These are phyloP conservation scores for Eueides isabella DNA, from an alignment of 1,140 invertebrate genomes.

Conservation along the genomic window DNA sequence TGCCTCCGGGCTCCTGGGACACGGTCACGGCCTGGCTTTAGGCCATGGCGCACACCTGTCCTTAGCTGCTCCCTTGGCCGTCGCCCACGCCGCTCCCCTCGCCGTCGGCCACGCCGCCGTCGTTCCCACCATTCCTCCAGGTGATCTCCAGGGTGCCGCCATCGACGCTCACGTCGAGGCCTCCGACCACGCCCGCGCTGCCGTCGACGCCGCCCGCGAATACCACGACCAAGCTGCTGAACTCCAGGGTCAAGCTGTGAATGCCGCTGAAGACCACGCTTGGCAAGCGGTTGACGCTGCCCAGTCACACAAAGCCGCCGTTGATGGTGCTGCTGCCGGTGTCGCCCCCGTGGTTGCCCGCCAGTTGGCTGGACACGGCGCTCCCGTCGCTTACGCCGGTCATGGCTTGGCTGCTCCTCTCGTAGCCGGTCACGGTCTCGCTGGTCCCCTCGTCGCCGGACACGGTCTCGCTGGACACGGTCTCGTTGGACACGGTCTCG, in stretches of 20 bases:
- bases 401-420: constrained; percentile 45
- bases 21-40: constrained; percentile 36
- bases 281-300: constrained; percentile 82
- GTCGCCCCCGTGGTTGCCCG: constrained; percentile 80
- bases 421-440: constrained; percentile 35
- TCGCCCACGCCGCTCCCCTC: constrained; percentile 61
- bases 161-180: constrained; percentile 76
- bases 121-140: constrained; percentile 70
- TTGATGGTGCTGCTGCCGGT: constrained; percentile 83
- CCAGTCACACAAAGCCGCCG: constrained; percentile 80
- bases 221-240: constrained; percentile 84
- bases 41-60: constrained; percentile 53
- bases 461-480: constrained; percentile 41
- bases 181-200: constrained; percentile 70
- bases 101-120: constrained; percentile 64
- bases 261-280: constrained; percentile 82
- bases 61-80: constrained; percentile 56
- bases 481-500: constrained; percentile 31
- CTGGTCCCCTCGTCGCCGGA: constrained; percentile 42
- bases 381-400: constrained; percentile 40
- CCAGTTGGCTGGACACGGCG: constrained; percentile 61
- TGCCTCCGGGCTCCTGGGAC: constrained; percentile 54
- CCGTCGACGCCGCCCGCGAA: constrained; percentile 74
- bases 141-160: constrained; percentile 68
- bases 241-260: constrained; percentile 82